Conservation (phyloP, 1,140 invertebrate species). For the Magallana gigas region DNA sequence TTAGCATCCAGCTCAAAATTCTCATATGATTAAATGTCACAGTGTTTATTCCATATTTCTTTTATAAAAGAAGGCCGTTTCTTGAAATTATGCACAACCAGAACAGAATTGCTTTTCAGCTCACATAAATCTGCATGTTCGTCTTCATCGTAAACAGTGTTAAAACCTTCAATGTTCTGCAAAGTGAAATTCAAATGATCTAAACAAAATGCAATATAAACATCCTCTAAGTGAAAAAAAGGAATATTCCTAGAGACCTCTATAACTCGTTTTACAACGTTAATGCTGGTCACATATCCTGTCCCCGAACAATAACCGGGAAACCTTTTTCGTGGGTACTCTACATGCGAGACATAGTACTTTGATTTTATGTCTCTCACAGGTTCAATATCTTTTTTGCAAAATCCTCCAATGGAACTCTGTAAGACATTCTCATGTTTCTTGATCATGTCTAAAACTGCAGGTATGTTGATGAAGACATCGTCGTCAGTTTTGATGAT, state of each 20-base stretch:
- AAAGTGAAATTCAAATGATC: slow-evolving; percentile 56
- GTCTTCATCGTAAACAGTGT: neutral
- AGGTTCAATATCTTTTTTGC: slow-evolving; percentile 49
- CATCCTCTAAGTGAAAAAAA: slow-evolving; percentile 78
- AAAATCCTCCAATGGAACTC: slow-evolving; percentile 57
- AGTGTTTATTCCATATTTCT: neutral
- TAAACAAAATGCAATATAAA: slow-evolving; percentile 75
- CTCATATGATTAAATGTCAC: neutral
- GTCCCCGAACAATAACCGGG: slow-evolving; percentile 79
- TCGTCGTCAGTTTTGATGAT: slow-evolving; percentile 81
- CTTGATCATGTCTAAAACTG: slow-evolving; percentile 45
- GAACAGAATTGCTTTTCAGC: neutral
- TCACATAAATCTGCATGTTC: neutral
- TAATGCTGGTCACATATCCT: slow-evolving; percentile 76
- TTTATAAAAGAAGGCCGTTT: neutral
- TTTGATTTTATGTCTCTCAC: slow-evolving; percentile 76
- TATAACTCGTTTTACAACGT: slow-evolving; percentile 74
- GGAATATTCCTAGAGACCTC: slow-evolving; percentile 69
- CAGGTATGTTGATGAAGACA: slow-evolving; percentile 78
- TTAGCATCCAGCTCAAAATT: neutral
- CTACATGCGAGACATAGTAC: slow-evolving; percentile 75
- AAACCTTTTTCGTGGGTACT: slow-evolving; percentile 75
- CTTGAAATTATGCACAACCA: slow-evolving; percentile 9
- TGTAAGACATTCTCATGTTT: slow-evolving; percentile 33
- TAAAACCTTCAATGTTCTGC: slow-evolving; percentile 50